Evolutionary conservation across 2,888 invertebrate species (phyloP), one percentile per base, ranked within the genome.

Genomic region (Caenorhabditis plicata): DNA sequence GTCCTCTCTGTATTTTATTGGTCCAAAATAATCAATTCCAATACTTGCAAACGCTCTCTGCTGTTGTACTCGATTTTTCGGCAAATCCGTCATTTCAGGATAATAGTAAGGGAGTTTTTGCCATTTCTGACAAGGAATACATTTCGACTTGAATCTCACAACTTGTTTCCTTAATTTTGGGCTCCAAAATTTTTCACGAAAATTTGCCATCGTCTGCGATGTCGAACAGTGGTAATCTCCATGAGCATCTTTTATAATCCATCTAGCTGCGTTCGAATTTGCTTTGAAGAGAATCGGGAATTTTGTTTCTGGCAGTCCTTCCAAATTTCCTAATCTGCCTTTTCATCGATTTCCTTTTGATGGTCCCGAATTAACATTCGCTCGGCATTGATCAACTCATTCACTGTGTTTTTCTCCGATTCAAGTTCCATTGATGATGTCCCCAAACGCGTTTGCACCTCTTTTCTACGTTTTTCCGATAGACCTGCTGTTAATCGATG

Each of bases 1-100:
- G 22, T 52, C 49, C 9, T 36, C 29, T 9, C 15, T 26, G 3
- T 19, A 13, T 2, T 40, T 25, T 13, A 40, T 20, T 5, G 71
- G 71, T 8, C 69, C 60, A 13, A 64, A 60, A 19, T 53, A 53
- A 22, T 72, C 72, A 1, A 67, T 9, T 5, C 72, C 72, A 15
- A 38, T 46, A n/a, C 42, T 26, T 13, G 48, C 27, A 47, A 71
- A 71, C 0, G 69, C 62, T 5, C 5, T 20, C 7, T 48, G 11
- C 15, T 20, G 9, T 11, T n/a, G 29, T 0, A 68, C 64, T 17
- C 69, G 13, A 11, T 27, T 1, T 8, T 35, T 32, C 1, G 64
- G 58, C 39, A 57, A 26, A 2, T 52, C 15, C 4, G 29, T 20
- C 49, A 45, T 36, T 8, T 31, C 13, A 9, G 65, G 65, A 9